Evolutionary conservation across 2,113 vertebrate species (phyloP).

Genomic region (Hyperopisus bebe): DNA sequence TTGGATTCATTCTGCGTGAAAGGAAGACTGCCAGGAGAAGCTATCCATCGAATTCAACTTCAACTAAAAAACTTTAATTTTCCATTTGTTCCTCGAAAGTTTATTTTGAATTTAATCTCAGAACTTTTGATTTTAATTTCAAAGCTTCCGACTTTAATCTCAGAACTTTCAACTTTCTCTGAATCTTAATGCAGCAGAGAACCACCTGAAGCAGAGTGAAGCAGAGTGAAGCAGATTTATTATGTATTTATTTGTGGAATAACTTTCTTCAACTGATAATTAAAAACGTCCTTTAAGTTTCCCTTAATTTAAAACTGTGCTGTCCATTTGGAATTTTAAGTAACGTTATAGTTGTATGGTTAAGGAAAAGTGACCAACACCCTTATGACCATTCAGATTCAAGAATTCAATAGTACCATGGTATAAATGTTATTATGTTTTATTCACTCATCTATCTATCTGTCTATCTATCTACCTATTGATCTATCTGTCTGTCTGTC

Average conservation of each 20-base stretch:
- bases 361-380: neutral
- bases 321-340: too few relatives aligned
- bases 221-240: neutral
- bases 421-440: neutral
- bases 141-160: neutral
- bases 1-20: neutral
- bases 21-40: neutral
- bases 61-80: neutral
- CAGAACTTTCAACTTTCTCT: neutral
- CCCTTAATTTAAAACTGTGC: neutral
- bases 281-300: neutral
- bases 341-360: neutral
- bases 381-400: neutral
- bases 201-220: neutral
- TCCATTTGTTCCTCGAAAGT: neutral
- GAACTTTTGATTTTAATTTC: neutral
- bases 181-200: neutral
- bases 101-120: neutral
- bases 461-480: too few relatives aligned
- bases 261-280: neutral
- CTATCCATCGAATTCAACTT: neutral
- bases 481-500: neutral
- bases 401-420: neutral
- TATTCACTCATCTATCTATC: neutral
- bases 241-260: neutral